These are phyloP conservation scores for Lycodopsis pacificus DNA, from an alignment of 2,797 vertebrate genomes.

Conservation along the genomic window DNA sequence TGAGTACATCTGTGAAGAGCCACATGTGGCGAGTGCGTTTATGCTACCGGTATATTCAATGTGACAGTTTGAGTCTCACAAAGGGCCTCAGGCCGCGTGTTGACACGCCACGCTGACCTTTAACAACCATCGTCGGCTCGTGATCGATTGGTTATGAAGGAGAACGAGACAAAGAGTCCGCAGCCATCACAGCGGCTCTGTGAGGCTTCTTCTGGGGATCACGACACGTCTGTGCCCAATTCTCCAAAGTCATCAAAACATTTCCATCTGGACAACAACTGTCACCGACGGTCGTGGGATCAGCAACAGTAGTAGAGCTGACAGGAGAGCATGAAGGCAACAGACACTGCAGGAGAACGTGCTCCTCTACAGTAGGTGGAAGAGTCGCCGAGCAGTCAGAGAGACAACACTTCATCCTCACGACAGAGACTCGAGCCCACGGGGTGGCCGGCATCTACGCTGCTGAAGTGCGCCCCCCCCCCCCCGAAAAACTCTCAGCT, in stretches of 20 bases:
- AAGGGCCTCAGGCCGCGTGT: conserved; percentile 29
- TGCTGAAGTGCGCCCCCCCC: neutral
- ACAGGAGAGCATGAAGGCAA: conserved; percentile 4
- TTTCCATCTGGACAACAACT: neutral
- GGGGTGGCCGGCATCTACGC: conserved; percentile 34
- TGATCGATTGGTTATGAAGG: neutral
- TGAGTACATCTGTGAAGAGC: neutral
- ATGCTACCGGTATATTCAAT: neutral
- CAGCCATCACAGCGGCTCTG: neutral
- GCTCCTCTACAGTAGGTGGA: conserved; percentile 10
- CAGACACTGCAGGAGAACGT: conserved; percentile 24
- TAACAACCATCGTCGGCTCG: conserved; percentile 9
- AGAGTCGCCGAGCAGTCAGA: conserved; percentile 24
- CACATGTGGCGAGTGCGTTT: neutral
- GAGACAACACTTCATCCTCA: conserved; percentile 37
- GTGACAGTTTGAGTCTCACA: neutral
- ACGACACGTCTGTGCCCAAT: neutral
- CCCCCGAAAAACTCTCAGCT: conserved; percentile 15
- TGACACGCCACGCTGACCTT: conserved; percentile 45
- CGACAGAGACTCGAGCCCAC: conserved; percentile 30
- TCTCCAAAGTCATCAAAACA: neutral
- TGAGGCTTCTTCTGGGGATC: neutral
- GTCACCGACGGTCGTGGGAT: neutral
- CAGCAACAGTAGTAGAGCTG: neutral
- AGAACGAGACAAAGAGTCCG: neutral